These are phyloP conservation scores for Drosophila atripex DNA, from an alignment of 2,888 invertebrate species.

Conservation along the genomic window DNA sequence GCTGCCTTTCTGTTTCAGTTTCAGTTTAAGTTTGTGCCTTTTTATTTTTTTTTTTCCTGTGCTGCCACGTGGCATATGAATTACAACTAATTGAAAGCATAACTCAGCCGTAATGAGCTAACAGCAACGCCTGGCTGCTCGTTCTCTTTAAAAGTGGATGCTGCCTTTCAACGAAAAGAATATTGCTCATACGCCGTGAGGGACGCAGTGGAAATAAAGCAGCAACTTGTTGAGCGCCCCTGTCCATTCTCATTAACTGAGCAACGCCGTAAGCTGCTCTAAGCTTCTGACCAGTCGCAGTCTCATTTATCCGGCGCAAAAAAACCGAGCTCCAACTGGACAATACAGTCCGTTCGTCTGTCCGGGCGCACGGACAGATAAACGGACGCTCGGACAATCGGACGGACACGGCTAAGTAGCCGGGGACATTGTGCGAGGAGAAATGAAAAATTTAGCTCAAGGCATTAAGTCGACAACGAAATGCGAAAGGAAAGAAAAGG, in stretches of 20 bases:
- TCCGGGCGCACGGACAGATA: conserved; percentile 8
- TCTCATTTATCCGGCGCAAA: conserved; percentile 51
- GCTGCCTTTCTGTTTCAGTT: conserved; percentile 6
- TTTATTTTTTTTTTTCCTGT: not conserved
- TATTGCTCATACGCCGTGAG: conserved; percentile 54
- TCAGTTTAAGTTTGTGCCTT: conserved; percentile 15
- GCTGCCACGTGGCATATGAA: conserved; percentile 54
- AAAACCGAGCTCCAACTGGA: conserved; percentile 26
- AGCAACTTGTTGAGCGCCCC: conserved; percentile 64
- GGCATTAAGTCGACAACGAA: conserved; percentile 65
- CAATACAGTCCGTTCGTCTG: conserved; percentile 15
- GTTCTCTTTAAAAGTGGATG: conserved; percentile 26
- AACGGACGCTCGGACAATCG: conserved; percentile 13
- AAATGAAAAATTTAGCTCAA: conserved; percentile 65
- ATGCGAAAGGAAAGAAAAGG: conserved; percentile 28
- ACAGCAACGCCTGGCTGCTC: conserved; percentile 50
- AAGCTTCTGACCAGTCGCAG: conserved; percentile 54
- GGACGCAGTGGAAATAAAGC: conserved; percentile 1
- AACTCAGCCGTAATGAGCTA: conserved; percentile 67
- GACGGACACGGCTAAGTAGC: conserved; percentile 57
- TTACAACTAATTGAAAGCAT: conserved; percentile 74
- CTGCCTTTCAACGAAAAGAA: conserved; percentile 24
- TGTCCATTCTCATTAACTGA: conserved; percentile 41
- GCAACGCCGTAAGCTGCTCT: conserved; percentile 34
- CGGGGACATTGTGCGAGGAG: conserved; percentile 44